phyloP scores from a whole-genome alignment of 2,797 vertebrate genomes.

The Malurus leucopterus region DNA sequence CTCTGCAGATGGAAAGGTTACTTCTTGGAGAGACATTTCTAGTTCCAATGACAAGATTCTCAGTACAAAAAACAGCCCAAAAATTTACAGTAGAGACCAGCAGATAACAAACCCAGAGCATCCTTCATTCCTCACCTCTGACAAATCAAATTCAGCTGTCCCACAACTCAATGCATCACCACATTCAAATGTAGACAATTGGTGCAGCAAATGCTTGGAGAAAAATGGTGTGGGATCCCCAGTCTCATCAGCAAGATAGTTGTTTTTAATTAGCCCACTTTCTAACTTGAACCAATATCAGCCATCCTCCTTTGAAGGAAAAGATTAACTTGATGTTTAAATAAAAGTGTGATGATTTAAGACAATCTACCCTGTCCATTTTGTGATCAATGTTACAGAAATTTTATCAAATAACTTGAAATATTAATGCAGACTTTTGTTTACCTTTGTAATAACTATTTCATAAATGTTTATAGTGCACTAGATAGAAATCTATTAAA shows the following conservation, averaged over 20 bases:
- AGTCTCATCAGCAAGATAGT: slow-evolving; percentile 56
- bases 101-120: not conserved
- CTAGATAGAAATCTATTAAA: slow-evolving; percentile 34
- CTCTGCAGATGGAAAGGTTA: not conserved
- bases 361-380: not conserved
- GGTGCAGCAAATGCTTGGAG: slow-evolving; percentile 10
- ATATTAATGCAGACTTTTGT: not conserved
- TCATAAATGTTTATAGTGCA: not conserved
- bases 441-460: slow-evolving; percentile 28
- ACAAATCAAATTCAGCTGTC: not conserved
- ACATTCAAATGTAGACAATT: not conserved
- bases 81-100: not conserved
- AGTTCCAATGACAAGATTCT: not conserved
- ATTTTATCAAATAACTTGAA: slow-evolving; percentile 30
- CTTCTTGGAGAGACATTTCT: not conserved
- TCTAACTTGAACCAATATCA: slow-evolving; percentile 8
- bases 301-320: not conserved
- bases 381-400: not conserved
- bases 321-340: not conserved
- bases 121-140: not conserved
- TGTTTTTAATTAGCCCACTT: slow-evolving; percentile 62
- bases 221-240: not conserved
- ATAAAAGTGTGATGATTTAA: not conserved
- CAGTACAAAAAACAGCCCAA: not conserved
- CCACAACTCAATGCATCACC: not conserved